phyloP scores from a whole-genome alignment of 2,888 invertebrate genomes.

The Drosophila quinaria region DNA sequence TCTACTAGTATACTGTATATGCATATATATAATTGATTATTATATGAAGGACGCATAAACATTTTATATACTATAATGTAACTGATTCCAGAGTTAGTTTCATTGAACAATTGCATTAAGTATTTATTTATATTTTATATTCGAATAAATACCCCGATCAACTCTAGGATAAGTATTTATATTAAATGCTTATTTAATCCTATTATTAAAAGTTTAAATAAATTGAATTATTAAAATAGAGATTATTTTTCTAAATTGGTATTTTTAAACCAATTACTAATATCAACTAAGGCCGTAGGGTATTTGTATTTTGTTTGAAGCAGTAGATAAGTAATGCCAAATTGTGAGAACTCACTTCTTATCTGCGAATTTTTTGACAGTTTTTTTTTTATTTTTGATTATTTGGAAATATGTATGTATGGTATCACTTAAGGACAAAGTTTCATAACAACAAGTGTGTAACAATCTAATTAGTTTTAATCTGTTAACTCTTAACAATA shows the following conservation, averaged over 20 bases:
- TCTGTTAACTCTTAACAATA: neutral
- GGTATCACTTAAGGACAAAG: neutral
- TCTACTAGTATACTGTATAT: slow-evolving; percentile 14
- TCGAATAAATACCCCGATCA: no score
- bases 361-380: neutral
- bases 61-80: slow-evolving; percentile 5
- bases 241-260: no score
- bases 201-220: neutral
- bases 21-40: slow-evolving; percentile 5
- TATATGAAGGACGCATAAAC: slow-evolving; percentile 2
- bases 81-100: slow-evolving; percentile 15
- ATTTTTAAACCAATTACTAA: neutral
- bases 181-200: neutral
- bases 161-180: neutral
- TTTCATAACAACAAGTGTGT: neutral
- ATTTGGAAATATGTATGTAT: neutral
- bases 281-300: neutral
- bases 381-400: neutral
- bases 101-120: neutral
- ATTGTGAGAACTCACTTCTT: neutral
- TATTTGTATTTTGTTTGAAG: neutral
- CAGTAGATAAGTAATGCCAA: neutral
- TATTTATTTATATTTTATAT: no score
- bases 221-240: no score
- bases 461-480: neutral